Conservation (phyloP, 2,113 vertebrate species). For the Mandrillus leucophaeus region DNA sequence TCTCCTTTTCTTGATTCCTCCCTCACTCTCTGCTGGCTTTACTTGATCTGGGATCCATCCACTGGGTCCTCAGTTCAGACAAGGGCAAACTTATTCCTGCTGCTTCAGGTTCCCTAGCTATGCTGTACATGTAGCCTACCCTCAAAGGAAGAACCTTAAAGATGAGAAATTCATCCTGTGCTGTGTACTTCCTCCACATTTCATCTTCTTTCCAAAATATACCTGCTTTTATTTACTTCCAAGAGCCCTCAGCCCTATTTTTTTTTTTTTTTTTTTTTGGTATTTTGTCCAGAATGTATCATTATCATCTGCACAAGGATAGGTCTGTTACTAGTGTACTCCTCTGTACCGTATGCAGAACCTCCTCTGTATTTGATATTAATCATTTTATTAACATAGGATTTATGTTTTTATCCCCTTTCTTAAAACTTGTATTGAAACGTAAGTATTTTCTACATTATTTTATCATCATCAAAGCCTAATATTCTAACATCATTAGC, state of each 20-base stretch:
- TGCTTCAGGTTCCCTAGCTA: background rate
- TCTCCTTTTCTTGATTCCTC: background rate
- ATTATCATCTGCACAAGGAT: background rate
- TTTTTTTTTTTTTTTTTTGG: background rate
- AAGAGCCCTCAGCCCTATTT: background rate
- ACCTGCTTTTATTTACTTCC: background rate
- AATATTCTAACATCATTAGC: background rate
- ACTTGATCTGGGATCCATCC: background rate
- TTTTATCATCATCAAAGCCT: background rate
- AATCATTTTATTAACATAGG: constrained; percentile 1
- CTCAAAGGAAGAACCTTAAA: background rate
- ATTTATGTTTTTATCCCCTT: background rate
- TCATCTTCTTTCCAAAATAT: background rate
- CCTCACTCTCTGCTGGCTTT: background rate
- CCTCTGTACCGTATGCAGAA: background rate
- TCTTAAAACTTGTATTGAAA: background rate
- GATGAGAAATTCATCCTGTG: background rate
- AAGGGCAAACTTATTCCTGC: background rate
- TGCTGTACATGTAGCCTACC: background rate
- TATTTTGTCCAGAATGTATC: background rate
- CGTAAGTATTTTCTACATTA: background rate
- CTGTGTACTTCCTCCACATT: background rate
- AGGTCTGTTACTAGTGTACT: background rate
- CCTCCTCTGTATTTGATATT: background rate
- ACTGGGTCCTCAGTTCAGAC: background rate